Conservation (phyloP, 1,140 invertebrate species). For the Drosophila jambulina region DNA sequence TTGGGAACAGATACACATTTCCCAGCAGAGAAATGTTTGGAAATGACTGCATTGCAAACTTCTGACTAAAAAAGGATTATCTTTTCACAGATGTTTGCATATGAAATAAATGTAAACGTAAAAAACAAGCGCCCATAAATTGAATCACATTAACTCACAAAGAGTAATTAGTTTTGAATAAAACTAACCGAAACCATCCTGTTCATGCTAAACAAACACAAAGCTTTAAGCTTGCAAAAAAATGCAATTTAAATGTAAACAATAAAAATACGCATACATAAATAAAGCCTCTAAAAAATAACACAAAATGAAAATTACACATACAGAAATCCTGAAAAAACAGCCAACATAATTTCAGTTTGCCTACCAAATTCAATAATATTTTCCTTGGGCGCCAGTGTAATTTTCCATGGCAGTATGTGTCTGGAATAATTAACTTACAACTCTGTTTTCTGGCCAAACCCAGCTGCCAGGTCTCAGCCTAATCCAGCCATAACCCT, state of each 20-base stretch:
- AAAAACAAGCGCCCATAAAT: neutral
- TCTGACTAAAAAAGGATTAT: neutral
- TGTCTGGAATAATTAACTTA: constrained; percentile 41
- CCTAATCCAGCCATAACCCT: constrained; percentile 57
- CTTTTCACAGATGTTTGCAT: neutral
- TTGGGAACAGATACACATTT: neutral
- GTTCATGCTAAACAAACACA: neutral
- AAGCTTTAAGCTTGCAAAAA: neutral
- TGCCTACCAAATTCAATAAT: neutral
- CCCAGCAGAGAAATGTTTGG: neutral
- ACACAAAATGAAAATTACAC: neutral
- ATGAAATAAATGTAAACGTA: neutral
- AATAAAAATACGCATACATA: neutral
- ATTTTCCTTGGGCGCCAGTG: constrained; percentile 4
- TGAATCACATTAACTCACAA: neutral
- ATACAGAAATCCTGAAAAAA: neutral
- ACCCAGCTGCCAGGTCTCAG: constrained; percentile 18
- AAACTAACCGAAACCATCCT: neutral
- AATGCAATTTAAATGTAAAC: neutral
- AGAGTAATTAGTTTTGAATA: constrained; percentile 9
- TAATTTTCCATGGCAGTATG: constrained; percentile 7
- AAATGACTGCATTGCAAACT: too few relatives aligned
- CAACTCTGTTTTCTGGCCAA: constrained; percentile 14
- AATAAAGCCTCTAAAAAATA: neutral
- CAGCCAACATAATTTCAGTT: neutral